Percentiles rank a stretch among this genome's conserved stretches.
These are phyloP conservation scores for Sebastes itinus DNA, from an alignment of 2,797 vertebrate genomes.

Conservation along the genomic window DNA sequence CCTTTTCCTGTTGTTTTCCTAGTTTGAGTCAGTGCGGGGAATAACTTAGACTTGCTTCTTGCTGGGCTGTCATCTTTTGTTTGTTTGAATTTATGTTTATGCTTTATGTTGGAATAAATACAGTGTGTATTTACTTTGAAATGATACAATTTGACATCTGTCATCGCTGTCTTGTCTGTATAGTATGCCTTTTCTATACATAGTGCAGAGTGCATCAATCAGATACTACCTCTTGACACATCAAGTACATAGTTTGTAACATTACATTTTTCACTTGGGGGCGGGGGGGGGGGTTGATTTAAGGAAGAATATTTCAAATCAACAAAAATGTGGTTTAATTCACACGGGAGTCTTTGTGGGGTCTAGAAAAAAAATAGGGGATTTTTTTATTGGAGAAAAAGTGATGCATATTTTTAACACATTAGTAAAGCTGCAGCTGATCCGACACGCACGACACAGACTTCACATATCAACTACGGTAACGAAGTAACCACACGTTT, in stretches of 20 bases:
- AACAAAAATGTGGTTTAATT: background rate
- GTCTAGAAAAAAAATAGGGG: too few relatives aligned
- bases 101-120: too few relatives aligned
- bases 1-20: background rate
- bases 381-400: too few relatives aligned
- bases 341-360: background rate
- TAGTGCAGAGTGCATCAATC: background rate
- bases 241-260: background rate
- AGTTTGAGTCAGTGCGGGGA: background rate
- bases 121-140: background rate
- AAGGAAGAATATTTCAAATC: background rate
- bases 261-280: background rate
- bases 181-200: background rate
- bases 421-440: background rate
- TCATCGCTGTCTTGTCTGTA: background rate
- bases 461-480: background rate
- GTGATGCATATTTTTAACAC: background rate
- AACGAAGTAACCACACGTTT: background rate
- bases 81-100: background rate
- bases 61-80: background rate
- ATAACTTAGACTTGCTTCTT: background rate
- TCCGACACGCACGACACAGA: background rate
- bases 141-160: background rate
- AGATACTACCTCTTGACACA: background rate
- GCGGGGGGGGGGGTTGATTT: background rate